Evolutionary conservation across 2,797 vertebrate genomes (phyloP), one percentile per base, ranked within the genome.

Genomic region (Chiloscyllium punctatum): DNA sequence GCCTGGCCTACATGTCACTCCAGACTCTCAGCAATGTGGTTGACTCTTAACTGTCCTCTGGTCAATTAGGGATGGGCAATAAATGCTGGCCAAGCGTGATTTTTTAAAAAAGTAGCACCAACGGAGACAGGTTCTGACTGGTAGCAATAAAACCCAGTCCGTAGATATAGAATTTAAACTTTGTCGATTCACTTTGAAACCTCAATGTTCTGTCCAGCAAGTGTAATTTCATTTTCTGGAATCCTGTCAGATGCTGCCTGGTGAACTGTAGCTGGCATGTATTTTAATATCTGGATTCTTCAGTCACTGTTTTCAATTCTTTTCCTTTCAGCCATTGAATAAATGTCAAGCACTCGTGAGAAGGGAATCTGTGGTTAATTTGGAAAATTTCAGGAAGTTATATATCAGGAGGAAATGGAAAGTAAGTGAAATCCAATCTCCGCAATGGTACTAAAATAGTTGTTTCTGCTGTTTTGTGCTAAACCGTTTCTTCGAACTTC

Each of bases 361-460:
- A 96, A 97, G 99, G 96, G 97, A 98, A 94, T 99, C 99, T 0
- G 97, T 98, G 96, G 97, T 99, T 96, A 99, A 99, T 97, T 96
- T 99, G 97, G 98, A 99, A 96, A 99, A 99, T 97, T 99, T 99
- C 97, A 98, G 97, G 97, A 98, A 98, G 96, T 98, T 99, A 72
- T 99, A 99, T 0, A 98, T 98, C 96, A 97, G 99, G 84, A 98
- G 99, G 95, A 97, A 98, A 57, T 99, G 99, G 99, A 99, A 99
- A 98, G 99, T 99, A 97, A 96, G 95, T 92, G 13, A 66, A 23
- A 33, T 68, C 95, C 94, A n/a, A 68, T 23, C 95, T 33, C 37
- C 62, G 18, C 66, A 92, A 71, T 0, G 7, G 0, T 71, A 3
- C 27, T 88, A 77, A 77, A 53, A 51, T 74, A 51, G 33, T 48